Percentiles rank a stretch among this genome's conserved stretches.
Conservation (phyloP, 2,113 vertebrate genomes). For the Forbesichthys agassizii region DNA sequence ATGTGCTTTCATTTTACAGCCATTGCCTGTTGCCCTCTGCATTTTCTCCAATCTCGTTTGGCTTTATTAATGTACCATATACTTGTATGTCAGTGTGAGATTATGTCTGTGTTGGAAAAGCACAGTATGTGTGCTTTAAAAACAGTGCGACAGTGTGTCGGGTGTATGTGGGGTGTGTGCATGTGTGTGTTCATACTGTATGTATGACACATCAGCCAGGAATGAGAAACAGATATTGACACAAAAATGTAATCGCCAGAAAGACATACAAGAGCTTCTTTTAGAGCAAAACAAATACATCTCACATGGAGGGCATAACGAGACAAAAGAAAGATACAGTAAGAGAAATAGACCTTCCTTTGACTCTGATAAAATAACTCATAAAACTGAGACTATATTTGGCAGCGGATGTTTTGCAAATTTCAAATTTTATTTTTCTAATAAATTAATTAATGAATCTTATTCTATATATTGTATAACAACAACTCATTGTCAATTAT, state of each 20-base stretch:
- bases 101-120: neutral
- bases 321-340: slow-evolving; percentile 29
- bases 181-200: slow-evolving; percentile 1
- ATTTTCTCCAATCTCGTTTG: slow-evolving; percentile 50
- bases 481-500: too few species aligned
- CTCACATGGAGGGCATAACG: slow-evolving; percentile 4
- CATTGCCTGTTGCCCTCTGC: slow-evolving; percentile 23
- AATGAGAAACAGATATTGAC: slow-evolving; percentile 56
- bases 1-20: slow-evolving; percentile 32
- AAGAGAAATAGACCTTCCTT: slow-evolving; percentile 10
- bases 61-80: slow-evolving; percentile 4
- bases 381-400: neutral
- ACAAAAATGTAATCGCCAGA: slow-evolving; percentile 56
- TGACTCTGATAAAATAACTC: slow-evolving; percentile 1
- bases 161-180: slow-evolving; percentile 2
- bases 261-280: slow-evolving; percentile 31
- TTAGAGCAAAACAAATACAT: slow-evolving; percentile 23
- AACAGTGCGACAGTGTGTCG: neutral
- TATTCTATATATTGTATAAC: too few species aligned
- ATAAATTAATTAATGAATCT: too few species aligned
- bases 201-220: slow-evolving; percentile 47
- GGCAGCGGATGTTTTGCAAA: too few species aligned
- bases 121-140: neutral
- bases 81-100: neutral
- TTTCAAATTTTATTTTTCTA: too few species aligned